Conservation (phyloP, 2,888 invertebrate species). For the Synergus laeviventris region DNA sequence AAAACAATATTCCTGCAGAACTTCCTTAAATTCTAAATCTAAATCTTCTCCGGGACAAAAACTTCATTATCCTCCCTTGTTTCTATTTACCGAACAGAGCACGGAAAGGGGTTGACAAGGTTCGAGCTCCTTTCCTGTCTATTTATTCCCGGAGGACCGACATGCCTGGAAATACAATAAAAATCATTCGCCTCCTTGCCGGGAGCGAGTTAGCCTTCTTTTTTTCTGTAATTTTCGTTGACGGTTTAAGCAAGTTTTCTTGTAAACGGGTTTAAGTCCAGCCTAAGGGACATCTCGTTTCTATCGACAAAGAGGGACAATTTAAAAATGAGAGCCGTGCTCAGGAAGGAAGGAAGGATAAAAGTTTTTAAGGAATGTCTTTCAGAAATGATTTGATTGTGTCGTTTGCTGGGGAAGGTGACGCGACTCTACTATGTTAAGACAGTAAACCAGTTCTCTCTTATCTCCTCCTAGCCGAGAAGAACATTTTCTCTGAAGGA, state of each 20-base stretch:
- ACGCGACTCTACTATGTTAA: slow-evolving; percentile 43
- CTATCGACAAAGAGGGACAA: slow-evolving; percentile 42
- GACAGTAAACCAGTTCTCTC: slow-evolving; percentile 45
- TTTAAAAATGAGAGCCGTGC: slow-evolving; percentile 9
- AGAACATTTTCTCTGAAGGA: slow-evolving; percentile 45
- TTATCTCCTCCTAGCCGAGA: slow-evolving; percentile 46
- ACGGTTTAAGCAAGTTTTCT: slow-evolving; percentile 52
- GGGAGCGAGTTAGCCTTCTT: slow-evolving; percentile 32
- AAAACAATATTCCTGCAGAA: neutral
- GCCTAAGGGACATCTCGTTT: slow-evolving; percentile 47
- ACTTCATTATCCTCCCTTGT: slow-evolving; percentile 27
- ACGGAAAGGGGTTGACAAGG: slow-evolving; percentile 19
- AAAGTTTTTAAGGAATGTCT: slow-evolving; percentile 39
- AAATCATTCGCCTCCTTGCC: slow-evolving; percentile 41
- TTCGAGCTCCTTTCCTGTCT: slow-evolving; percentile 12
- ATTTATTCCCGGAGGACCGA: slow-evolving; percentile 28
- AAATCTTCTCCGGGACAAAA: neutral
- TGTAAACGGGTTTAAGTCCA: slow-evolving; percentile 54
- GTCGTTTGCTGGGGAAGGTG: slow-evolving; percentile 47
- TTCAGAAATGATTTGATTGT: slow-evolving; percentile 50
- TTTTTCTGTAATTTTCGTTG: slow-evolving; percentile 42
- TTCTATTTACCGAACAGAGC: slow-evolving; percentile 9
- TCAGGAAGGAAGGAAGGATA: slow-evolving; percentile 6
- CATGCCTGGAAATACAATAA: slow-evolving; percentile 41
- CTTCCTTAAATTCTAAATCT: neutral